These are phyloP conservation scores for Chaetodon trifascialis DNA, from an alignment of 2,113 vertebrate species.

Conservation along the genomic window DNA sequence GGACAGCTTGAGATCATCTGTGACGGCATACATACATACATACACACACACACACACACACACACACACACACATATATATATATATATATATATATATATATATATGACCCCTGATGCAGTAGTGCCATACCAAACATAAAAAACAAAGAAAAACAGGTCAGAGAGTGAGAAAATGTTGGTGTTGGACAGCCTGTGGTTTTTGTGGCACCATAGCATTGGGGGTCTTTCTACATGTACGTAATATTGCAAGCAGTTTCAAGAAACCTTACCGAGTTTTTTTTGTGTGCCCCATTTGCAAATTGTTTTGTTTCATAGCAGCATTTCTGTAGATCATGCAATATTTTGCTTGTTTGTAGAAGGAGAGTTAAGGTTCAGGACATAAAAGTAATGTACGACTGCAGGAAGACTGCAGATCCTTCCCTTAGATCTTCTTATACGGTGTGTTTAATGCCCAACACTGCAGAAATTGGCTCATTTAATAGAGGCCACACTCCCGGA, in stretches of 20 bases:
- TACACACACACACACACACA: no score
- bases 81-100: no score
- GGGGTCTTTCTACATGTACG: neutral
- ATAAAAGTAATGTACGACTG: constrained; percentile 38
- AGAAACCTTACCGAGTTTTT: constrained; percentile 6
- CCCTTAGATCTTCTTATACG: constrained; percentile 28
- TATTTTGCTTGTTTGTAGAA: constrained; percentile 11
- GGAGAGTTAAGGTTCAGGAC: constrained; percentile 44
- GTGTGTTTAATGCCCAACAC: constrained; percentile 50
- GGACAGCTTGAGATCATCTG: neutral
- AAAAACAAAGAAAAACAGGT: constrained; percentile 1
- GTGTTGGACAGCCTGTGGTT: constrained; percentile 2
- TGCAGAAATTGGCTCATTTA: constrained; percentile 48
- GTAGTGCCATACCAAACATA: neutral
- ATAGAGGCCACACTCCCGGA: constrained; percentile 48
- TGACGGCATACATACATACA: no score
- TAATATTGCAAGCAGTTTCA: constrained; percentile 18
- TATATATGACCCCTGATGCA: constrained; percentile 15
- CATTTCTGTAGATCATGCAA: constrained; percentile 15
- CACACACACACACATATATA: no score
- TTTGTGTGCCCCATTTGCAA: constrained; percentile 14
- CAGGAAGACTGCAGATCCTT: constrained; percentile 45
- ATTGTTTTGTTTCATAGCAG: neutral
- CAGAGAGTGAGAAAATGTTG: constrained; percentile 18
- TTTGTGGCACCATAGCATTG: neutral